Evolutionary conservation across 2,888 invertebrate species (phyloP).

Genomic region (Noctua comes): DNA sequence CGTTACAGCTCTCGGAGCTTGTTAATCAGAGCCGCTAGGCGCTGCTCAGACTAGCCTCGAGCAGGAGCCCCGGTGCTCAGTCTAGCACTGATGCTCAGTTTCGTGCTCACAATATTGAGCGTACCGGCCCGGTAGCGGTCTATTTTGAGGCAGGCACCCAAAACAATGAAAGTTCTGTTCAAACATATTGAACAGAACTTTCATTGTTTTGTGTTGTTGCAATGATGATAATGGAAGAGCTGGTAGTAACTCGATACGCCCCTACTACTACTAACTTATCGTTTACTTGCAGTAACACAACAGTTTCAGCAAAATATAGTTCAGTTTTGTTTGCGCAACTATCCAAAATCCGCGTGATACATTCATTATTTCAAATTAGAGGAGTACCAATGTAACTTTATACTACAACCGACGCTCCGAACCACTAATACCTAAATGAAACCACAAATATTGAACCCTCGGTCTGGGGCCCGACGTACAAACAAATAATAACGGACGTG

Average conservation of each 20-base stretch:
- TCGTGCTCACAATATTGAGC: conserved; percentile 6
- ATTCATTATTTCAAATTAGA: conserved; percentile 47
- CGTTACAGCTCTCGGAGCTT: conserved; percentile 45
- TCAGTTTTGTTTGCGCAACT: conserved; percentile 10
- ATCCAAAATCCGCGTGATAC: conserved; percentile 21
- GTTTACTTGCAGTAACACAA: not conserved
- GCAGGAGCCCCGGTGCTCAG: conserved; percentile 9
- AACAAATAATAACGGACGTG: conserved; percentile 55
- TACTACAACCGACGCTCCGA: conserved; percentile 36
- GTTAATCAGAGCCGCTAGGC: conserved; percentile 49
- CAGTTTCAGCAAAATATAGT: not conserved
- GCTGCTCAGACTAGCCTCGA: conserved; percentile 29
- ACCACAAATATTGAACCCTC: conserved; percentile 52
- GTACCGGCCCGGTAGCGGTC: not conserved
- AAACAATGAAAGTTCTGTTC: no score
- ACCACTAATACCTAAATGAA: conserved; percentile 56
- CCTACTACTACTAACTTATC: not conserved
- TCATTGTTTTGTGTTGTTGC: conserved; percentile 1
- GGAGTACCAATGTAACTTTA: conserved; percentile 48
- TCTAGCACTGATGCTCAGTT: conserved; percentile 15
- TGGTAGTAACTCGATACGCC: not conserved
- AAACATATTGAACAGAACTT: not conserved
- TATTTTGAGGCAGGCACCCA: not conserved
- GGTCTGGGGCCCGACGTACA: conserved; percentile 20
- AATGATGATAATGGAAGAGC: conserved; percentile 1